Evolutionary conservation across 2,888 invertebrate genomes (phyloP).

Genomic region (Diplazon laetatorius): DNA sequence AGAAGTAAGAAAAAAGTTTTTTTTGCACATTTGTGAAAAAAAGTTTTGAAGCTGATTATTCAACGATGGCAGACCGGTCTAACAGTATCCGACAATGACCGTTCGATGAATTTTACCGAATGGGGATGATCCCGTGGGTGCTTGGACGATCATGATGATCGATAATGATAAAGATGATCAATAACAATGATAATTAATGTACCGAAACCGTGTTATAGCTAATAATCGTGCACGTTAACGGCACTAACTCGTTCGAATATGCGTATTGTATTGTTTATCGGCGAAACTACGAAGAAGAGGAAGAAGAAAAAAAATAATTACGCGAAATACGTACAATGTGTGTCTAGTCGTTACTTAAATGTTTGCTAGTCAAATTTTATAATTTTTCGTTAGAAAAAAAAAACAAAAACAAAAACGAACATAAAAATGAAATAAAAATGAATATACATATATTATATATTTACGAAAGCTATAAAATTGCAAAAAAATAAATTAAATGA

Average conservation of each 20-base stretch:
- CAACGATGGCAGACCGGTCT: constrained; percentile 40
- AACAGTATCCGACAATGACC: constrained; percentile 45
- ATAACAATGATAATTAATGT: constrained; percentile 13
- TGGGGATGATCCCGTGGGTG: constrained; percentile 50
- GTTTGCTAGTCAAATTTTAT: constrained; percentile 79
- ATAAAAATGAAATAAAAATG: constrained; percentile 6
- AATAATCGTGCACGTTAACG: constrained; percentile 42
- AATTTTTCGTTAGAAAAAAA: constrained; percentile 71
- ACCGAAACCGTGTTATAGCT: constrained; percentile 34
- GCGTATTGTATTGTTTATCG: constrained; percentile 38
- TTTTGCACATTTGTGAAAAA: constrained; percentile 40
- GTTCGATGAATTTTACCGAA: constrained; percentile 25
- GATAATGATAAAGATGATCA: constrained; percentile 31
- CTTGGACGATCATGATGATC: constrained; percentile 38
- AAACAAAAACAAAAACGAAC: constrained; percentile 9
- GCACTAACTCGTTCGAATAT: constrained; percentile 26
- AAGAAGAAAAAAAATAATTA: neutral
- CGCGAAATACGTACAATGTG: constrained; percentile 63
- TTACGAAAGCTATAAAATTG: constrained; percentile 24
- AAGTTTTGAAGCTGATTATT: constrained; percentile 26
- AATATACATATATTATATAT: neutral
- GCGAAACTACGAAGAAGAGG: too few relatives aligned
- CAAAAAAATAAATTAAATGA: too few relatives aligned
- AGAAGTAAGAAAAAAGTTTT: constrained; percentile 27
- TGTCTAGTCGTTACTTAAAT: constrained; percentile 80